Conservation (phyloP, 1,140 invertebrate genomes). For the Linepithema humile region DNA sequence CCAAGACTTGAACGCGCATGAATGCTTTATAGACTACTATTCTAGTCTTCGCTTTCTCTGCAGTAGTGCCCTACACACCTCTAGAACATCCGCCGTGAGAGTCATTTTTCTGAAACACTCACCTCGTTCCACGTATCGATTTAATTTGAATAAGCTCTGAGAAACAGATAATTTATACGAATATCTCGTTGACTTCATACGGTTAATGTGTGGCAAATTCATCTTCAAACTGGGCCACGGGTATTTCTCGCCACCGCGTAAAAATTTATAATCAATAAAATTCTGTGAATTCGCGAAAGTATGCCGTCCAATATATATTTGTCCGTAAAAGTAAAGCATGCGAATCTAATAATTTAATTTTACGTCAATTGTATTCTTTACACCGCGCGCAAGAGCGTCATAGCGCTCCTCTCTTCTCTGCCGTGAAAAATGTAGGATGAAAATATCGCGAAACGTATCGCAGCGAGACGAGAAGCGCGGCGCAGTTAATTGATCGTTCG, state of each 20-base stretch:
- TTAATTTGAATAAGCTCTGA: background rate
- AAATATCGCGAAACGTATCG: background rate
- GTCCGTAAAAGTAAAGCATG: too few species aligned
- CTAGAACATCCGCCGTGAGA: slow-evolving; percentile 18
- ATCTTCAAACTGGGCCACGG: background rate
- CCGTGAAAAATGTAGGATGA: background rate
- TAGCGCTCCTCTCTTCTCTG: background rate
- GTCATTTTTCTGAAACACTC: slow-evolving; percentile 39
- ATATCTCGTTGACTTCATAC: background rate
- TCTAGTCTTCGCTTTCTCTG: slow-evolving; percentile 34
- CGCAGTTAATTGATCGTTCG: slow-evolving; percentile 29
- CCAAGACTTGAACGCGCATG: slow-evolving; percentile 2
- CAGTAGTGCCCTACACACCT: slow-evolving; percentile 21
- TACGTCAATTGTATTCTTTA: too few species aligned
- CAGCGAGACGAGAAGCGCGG: background rate
- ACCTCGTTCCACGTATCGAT: slow-evolving; percentile 26
- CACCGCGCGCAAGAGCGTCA: too few species aligned
- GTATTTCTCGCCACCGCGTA: background rate
- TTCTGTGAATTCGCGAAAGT: too few species aligned
- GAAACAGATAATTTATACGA: background rate
- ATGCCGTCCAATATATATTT: background rate
- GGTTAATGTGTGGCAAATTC: slow-evolving; percentile 6
- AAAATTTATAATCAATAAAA: background rate
- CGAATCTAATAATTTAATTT: too few species aligned
- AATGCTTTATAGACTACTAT: slow-evolving; percentile 60